Conservation (phyloP, 2,888 invertebrate genomes). For the Digitonthophagus gazella region DNA sequence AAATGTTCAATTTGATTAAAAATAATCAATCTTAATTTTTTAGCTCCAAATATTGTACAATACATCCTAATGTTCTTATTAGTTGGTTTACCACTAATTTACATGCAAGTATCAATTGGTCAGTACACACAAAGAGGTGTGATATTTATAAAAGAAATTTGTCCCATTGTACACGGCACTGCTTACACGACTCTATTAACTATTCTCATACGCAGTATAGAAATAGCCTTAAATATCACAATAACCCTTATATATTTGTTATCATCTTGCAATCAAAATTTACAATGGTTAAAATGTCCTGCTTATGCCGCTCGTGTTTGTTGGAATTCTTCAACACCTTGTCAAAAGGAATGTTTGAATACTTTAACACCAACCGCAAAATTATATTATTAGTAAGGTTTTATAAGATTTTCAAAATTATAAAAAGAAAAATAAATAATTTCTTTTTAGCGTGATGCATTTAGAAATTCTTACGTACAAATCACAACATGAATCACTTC, state of each 20-base stretch:
- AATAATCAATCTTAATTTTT: no score
- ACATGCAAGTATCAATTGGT: constrained; percentile 33
- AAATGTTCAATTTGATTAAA: background rate
- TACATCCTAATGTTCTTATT: constrained; percentile 27
- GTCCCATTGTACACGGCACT: constrained; percentile 32
- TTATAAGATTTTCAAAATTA: background rate
- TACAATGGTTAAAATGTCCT: constrained; percentile 32
- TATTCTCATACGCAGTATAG: constrained; percentile 23
- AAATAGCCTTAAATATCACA: constrained; percentile 25
- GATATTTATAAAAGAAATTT: constrained; percentile 29
- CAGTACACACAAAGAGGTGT: constrained; percentile 33
- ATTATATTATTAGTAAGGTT: constrained; percentile 31
- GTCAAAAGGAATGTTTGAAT: constrained; percentile 22
- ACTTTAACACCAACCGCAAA: constrained; percentile 21
- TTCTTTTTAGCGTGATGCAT: background rate
- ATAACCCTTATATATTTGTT: constrained; percentile 30
- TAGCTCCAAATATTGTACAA: constrained; percentile 31
- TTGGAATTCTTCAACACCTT: constrained; percentile 22
- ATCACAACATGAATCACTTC: no score
- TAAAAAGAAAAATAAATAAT: background rate
- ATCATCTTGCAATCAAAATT: constrained; percentile 16
- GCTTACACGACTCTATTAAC: constrained; percentile 27
- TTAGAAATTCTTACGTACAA: no score
- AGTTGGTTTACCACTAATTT: constrained; percentile 34
- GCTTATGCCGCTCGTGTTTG: constrained; percentile 19